Conservation (phyloP, 2,888 invertebrate species). For the Opisthograptis luteolata region DNA sequence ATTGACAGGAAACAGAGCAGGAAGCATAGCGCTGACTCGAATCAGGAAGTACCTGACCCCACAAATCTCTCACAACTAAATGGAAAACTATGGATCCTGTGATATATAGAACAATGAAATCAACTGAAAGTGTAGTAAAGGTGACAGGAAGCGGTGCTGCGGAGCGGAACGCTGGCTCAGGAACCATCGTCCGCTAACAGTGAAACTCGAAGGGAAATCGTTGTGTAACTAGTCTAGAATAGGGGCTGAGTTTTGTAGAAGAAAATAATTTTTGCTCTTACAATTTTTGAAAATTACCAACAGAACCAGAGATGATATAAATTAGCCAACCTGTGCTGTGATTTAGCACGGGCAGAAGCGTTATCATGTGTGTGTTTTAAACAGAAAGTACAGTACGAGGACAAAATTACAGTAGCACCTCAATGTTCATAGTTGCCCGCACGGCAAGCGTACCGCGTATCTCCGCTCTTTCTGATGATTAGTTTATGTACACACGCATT, state of each 20-base stretch:
- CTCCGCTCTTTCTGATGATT: too few species aligned
- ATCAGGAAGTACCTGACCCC: constrained; percentile 2
- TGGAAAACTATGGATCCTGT: constrained; percentile 15
- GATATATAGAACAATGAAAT: constrained; percentile 70
- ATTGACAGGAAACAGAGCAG: neutral
- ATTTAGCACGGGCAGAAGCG: too few species aligned
- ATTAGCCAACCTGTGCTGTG: too few species aligned
- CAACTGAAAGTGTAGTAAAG: constrained; percentile 80
- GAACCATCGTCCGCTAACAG: constrained; percentile 51
- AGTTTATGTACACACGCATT: too few species aligned
- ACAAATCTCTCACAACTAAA: constrained; percentile 18
- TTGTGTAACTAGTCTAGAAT: neutral
- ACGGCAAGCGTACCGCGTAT: too few species aligned
- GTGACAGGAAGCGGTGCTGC: constrained; percentile 80
- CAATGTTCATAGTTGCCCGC: too few species aligned
- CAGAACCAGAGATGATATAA: too few species aligned
- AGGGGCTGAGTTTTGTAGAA: neutral
- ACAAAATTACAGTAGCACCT: too few species aligned
- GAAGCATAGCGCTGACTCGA: constrained; percentile 6
- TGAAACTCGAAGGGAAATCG: constrained; percentile 48
- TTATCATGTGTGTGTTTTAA: too few species aligned
- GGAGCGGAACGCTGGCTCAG: constrained; percentile 76
- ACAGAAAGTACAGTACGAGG: too few species aligned
- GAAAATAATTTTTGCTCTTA: too few species aligned
- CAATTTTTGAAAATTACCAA: too few species aligned